These are phyloP conservation scores for Clarias batrachus DNA, from an alignment of 2,113 vertebrate species.

Conservation along the genomic window DNA sequence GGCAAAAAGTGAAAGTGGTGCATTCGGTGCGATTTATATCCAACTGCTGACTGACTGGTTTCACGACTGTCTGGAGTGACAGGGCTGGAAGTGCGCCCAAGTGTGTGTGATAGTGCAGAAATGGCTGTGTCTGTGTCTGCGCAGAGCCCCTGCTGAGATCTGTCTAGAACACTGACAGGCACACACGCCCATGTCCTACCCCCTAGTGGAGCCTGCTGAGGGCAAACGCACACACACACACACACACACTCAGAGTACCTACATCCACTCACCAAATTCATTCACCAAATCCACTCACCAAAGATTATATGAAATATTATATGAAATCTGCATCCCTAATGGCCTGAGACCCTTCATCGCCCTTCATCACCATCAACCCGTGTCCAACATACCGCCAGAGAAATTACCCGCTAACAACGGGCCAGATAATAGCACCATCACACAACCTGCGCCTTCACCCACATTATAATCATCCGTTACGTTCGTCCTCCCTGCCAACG, in stretches of 20 bases:
- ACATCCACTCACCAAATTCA: neutral
- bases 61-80: constrained; percentile 8
- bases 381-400: neutral
- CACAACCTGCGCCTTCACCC: constrained; percentile 8
- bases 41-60: neutral
- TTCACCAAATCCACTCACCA: neutral
- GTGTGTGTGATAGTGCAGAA: constrained; percentile 15
- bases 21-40: neutral
- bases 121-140: constrained; percentile 4
- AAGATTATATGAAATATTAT: neutral
- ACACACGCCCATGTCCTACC: neutral
- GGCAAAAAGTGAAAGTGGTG: neutral
- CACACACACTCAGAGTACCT: neutral
- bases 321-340: neutral
- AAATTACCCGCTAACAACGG: constrained; percentile 13
- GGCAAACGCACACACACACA: neutral
- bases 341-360: neutral
- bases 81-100: neutral
- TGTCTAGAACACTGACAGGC: constrained; percentile 46
- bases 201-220: constrained; percentile 5
- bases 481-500: neutral
- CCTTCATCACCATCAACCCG: neutral
- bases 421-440: constrained; percentile 30
- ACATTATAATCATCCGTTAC: constrained; percentile 15
- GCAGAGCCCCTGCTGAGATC: constrained; percentile 37